Conservation (phyloP, 2,113 vertebrate genomes). For the Zosterops borbonicus region DNA sequence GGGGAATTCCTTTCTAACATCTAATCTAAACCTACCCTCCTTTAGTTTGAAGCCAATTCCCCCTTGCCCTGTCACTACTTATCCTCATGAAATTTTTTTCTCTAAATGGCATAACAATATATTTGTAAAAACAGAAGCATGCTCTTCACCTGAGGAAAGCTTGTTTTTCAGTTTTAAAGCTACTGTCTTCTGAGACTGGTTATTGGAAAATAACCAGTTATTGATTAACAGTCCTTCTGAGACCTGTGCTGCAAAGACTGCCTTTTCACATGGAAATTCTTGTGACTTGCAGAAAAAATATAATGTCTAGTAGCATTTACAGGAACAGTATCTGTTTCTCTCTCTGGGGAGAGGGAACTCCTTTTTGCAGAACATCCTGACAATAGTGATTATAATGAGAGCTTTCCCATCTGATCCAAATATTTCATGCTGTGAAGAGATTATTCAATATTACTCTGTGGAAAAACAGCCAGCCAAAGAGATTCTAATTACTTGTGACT, state of each 20-base stretch:
- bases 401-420: neutral
- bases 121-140: neutral
- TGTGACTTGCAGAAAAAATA: neutral
- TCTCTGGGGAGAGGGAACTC: neutral
- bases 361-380: neutral
- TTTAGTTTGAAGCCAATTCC: neutral
- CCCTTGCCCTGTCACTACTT: neutral
- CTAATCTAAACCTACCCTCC: neutral
- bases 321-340: neutral
- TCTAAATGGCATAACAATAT: neutral
- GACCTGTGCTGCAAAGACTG: neutral
- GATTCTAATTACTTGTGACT: neutral
- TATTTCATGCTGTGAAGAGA: neutral
- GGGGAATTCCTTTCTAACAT: neutral
- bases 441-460: neutral
- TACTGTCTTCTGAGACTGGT: neutral
- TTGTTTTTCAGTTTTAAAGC: neutral
- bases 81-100: neutral
- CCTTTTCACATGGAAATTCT: neutral
- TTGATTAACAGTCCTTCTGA: neutral
- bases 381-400: neutral
- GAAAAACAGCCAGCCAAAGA: neutral
- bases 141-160: neutral
- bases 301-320: neutral
- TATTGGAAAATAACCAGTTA: neutral